Conservation (phyloP, 2,797 vertebrate genomes). For the Acanthiza pusilla region DNA sequence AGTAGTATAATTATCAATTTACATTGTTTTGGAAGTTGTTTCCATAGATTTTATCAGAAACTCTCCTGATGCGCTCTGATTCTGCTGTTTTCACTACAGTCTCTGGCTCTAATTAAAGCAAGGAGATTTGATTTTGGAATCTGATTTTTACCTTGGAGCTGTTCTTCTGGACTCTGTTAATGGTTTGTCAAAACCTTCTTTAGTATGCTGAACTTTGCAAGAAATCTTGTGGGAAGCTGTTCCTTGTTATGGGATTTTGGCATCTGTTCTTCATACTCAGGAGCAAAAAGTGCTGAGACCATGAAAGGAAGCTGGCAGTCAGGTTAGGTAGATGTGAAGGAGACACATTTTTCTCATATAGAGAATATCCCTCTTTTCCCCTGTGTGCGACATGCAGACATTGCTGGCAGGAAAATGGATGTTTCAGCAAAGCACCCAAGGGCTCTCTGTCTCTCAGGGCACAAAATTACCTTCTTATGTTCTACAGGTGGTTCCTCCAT, state of each 20-base stretch:
- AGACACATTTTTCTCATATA: background rate
- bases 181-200: conserved; percentile 8
- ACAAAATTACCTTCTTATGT: background rate
- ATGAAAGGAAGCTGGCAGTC: conserved; percentile 14
- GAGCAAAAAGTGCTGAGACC: conserved; percentile 21
- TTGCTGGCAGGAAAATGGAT: background rate
- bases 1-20: background rate
- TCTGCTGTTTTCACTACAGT: background rate
- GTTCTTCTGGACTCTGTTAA: conserved; percentile 27
- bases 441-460: background rate
- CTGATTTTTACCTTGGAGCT: conserved; percentile 10
- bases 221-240: background rate
- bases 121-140: background rate
- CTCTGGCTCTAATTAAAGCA: background rate
- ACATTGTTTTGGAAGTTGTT: background rate
- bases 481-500: background rate
- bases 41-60: background rate
- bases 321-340: background rate
- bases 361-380: background rate
- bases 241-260: conserved; percentile 14
- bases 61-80: background rate
- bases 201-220: background rate
- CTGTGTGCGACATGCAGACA: background rate
- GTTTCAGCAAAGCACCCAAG: background rate
- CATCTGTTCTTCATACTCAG: conserved; percentile 23